These are phyloP conservation scores for Sphecodes monilicornis DNA, from an alignment of 2,888 invertebrate genomes.

Conservation along the genomic window DNA sequence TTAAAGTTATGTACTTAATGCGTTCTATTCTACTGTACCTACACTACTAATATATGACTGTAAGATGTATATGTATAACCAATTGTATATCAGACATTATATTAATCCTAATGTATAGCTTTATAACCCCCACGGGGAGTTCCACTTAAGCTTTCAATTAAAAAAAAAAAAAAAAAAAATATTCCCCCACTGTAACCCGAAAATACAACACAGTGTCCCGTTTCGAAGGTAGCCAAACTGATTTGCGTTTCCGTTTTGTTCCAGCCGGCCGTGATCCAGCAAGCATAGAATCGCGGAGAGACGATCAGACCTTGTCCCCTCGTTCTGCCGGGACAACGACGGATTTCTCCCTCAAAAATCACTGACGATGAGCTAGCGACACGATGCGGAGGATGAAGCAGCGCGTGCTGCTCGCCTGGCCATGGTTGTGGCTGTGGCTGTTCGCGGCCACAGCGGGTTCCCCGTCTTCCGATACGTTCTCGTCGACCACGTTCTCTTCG, in stretches of 20 bases:
- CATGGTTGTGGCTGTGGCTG: slow-evolving; percentile 82
- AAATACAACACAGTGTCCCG: too few species aligned
- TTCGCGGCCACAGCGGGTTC: slow-evolving; percentile 78
- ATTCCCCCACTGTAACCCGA: too few species aligned
- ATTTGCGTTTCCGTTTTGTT: slow-evolving; percentile 47
- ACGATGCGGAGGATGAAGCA: slow-evolving; percentile 81
- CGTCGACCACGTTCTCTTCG: slow-evolving; percentile 59
- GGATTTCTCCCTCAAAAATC: slow-evolving; percentile 39
- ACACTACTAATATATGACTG: too few species aligned
- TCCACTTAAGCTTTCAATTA: too few species aligned
- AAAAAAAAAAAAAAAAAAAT: too few species aligned
- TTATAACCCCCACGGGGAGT: too few species aligned
- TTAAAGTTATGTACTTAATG: too few species aligned
- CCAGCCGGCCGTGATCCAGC: slow-evolving; percentile 62
- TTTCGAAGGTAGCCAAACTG: neutral
- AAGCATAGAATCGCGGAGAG: slow-evolving; percentile 30
- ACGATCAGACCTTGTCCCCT: slow-evolving; percentile 11
- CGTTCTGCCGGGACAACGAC: slow-evolving; percentile 33
- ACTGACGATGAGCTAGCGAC: slow-evolving; percentile 83
- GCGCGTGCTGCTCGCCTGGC: slow-evolving; percentile 81
- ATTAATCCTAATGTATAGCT: too few species aligned
- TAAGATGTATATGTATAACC: too few species aligned
- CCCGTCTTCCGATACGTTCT: slow-evolving; percentile 69
- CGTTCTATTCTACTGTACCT: too few species aligned
- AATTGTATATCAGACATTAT: too few species aligned